Evolutionary conservation across 2,888 invertebrate species (phyloP), one percentile per base, ranked within the genome.

Genomic region (Stenolophus ochropezus): DNA sequence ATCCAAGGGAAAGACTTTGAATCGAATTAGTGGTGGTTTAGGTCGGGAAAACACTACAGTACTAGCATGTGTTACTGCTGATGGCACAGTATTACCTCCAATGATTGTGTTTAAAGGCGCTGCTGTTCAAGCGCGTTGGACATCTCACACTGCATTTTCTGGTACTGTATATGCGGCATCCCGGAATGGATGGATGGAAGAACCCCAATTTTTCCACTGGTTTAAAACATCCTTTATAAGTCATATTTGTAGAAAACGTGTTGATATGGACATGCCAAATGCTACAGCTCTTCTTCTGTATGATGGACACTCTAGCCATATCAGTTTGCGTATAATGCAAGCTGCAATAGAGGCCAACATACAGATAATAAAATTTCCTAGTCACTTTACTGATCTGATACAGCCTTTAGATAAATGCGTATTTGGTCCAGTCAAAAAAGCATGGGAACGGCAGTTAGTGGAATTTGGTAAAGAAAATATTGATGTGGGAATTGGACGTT

Each of bases 121-220:
- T 20, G 77, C 79, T 21, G 85, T 86, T 5, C 86, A 85, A 83
- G 83, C 85, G 5, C 33, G 84, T 0, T 85, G 84, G 84, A 82
- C 78, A 47, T 83, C 84, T 61, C 47, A 69, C 6, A 77, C 83
- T 1, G 82, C 85, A 6, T 85, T 82, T 83, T 85, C 85, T 49
- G 84, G 85, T 20, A 86, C 85, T n/a, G 16, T 83, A 8, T 85
- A 85, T 79, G 65, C 84, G 11, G 84, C 82, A 3, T 84, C 85
- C 20, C 79, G 61, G 21, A 86, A 86, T 83, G 85, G 85, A 20
- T 86, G 85, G 85, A 86, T 86, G 85, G 84, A 86, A 81, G 84
- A 83, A 75, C 81, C 84, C 23, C 83, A 84, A 61, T 84, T 85
- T 83, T 84, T 78, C 53, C 49, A 77, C 14, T 84, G 84, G 82